phyloP scores from a whole-genome alignment of 2,113 vertebrate species.

The Athene cunicularia region DNA sequence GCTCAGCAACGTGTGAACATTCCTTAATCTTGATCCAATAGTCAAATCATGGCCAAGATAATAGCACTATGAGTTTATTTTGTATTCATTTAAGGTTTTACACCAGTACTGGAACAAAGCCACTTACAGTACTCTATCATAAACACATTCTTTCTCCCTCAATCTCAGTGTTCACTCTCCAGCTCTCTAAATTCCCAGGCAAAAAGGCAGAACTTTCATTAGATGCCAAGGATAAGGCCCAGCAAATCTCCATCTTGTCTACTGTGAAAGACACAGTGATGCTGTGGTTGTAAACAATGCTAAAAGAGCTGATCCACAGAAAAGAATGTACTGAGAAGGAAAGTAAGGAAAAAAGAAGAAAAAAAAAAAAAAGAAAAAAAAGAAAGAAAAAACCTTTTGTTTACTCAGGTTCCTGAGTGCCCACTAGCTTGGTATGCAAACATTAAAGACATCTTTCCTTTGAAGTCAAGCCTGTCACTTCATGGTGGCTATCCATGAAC shows the following conservation, averaged over 20 bases:
- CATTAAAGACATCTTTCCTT: background rate
- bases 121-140: background rate
- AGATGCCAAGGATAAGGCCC: background rate
- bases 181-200: background rate
- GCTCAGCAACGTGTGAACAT: slow-evolving; percentile 1
- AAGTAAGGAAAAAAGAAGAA: background rate
- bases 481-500: background rate
- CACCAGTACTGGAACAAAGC: background rate
- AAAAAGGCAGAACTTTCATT: background rate
- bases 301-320: background rate
- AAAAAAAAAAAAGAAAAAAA: no score
- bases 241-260: background rate
- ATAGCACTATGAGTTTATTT: background rate
- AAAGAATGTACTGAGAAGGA: background rate
- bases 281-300: background rate
- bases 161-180: background rate
- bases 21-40: slow-evolving; percentile 43
- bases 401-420: background rate
- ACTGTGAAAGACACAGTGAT: background rate
- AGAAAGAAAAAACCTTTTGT: background rate
- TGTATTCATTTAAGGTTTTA: background rate
- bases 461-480: background rate
- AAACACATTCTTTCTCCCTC: background rate
- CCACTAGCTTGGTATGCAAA: background rate
- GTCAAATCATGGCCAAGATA: background rate